Base-by-base conservation (phyloP, 1,140 invertebrate species). In the Sitodiplosis mosellana region DNA sequence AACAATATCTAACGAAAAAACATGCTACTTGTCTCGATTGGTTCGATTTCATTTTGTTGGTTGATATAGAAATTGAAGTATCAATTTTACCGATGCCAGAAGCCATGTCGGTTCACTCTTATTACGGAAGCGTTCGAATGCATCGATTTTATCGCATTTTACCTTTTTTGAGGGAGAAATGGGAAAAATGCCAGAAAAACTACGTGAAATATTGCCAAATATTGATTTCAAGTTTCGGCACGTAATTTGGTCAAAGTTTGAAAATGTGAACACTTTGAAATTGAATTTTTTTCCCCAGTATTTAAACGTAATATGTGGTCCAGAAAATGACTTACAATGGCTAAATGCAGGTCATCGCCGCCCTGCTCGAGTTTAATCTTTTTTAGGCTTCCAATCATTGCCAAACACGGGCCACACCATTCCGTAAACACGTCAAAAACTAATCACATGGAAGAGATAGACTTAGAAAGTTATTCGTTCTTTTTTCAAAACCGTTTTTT, bases 101-200 rank as follows among this genome's bases (percentile, higher is more conserved):
- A 93, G 78, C 84, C 87, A 92, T 20, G 80, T 84, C 1, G 90
- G 89, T 62, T 93, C 86, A 67, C 88, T 89, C 58, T 81, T 82
- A 41, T 84, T 83, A 55, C 82, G 71, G 60, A 92, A 93, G 50
- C 85, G 72, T 56, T 79, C 72, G 38, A 93, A 65, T 37, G 73
- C 74, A 47, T 76, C 70, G 48, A 94, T 88, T 11, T 75, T 77
- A 61, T 93, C 88, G 27, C 83, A 76, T 65, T 85, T 90, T 3
- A 83, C 85, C 86, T 87, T 57, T 14, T 7, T 5, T 38, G 15
- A 38, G 14, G 3, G 14, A 17, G 12, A 17, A 17, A 38, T 5
- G n/a, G n/a, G n/a, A n/a, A n/a, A n/a, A n/a, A n/a, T n/a, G n/a
- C n/a, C n/a, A n/a, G n/a, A n/a, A n/a, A n/a, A n/a, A n/a, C n/a